Evolutionary conservation across 2,113 vertebrate genomes (phyloP).

Genomic region (Panthera tigris): DNA sequence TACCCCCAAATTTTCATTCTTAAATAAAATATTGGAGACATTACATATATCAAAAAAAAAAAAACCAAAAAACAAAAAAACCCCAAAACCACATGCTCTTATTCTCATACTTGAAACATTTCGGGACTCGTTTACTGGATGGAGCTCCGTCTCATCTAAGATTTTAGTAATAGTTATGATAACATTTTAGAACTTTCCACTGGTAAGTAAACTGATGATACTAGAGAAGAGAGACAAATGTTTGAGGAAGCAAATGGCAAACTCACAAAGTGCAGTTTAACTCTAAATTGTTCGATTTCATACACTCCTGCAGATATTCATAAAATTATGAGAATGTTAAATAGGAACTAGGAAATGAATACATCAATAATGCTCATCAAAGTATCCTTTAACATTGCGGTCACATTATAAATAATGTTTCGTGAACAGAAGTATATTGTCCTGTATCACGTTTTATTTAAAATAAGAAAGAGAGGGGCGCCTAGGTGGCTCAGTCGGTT

Average conservation of each 20-base stretch:
- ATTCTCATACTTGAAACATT: not conserved
- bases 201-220: not conserved
- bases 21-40: not conserved
- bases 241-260: not conserved
- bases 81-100: not conserved
- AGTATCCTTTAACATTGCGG: not conserved
- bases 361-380: not conserved
- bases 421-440: not conserved
- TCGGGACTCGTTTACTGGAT: not conserved
- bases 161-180: not conserved
- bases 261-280: not conserved
- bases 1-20: not conserved
- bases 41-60: not conserved
- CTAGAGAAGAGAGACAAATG: not conserved
- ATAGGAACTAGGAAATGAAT: not conserved
- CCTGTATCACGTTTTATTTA: not conserved
- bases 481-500: too few relatives aligned
- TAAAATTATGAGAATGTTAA: constrained; percentile 13
- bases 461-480: not conserved
- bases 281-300: not conserved
- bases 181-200: not conserved
- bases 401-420: not conserved
- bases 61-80: not conserved
- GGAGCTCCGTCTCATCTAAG: not conserved
- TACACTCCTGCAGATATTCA: not conserved